Base-by-base conservation (phyloP, 2,888 invertebrate genomes). In the Drosophila demipolita region DNA sequence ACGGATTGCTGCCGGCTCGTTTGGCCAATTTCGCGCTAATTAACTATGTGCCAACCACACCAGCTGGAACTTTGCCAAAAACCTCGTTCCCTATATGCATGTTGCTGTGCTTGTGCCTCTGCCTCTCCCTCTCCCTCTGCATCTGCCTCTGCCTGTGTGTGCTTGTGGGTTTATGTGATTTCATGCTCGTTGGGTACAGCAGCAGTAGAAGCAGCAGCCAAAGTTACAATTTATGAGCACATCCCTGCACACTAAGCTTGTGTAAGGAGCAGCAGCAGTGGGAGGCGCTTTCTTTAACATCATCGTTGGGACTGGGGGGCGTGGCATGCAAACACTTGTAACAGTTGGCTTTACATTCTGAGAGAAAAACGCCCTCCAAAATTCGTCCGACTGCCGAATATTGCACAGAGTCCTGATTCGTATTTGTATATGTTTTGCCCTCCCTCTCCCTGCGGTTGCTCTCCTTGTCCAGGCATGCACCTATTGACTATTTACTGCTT, bases 161-260 rank as follows among this genome's bases (percentile, higher is more conserved):
- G 38, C 66, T 67, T 79, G 50, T 73, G 72, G 76, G 68, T 69
- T 70, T 65, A 78, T 87, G 82, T 77, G 87, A 89, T 85, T 89
- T 85, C 84, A 83, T 89, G 85, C 87, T 86, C 83, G 89, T 83
- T 85, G 83, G 87, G 81, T 73, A 59, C 73, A 80, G 61, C 63
- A 67, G 36, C 65, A 59, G 52, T 63, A 53, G 23, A 38, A 61
- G 61, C 63, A 58, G 54, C 62, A 63, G 58, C 66, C 67, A 75
- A 83, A 80, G 87, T 76, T 73, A 81, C 84, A 83, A 87, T 83
- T 85, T 89, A 89, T 85, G 89, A 85, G 87, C 76, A 81, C 76
- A 86, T 79, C 83, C 87, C 78, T 74, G 67, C 73, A 53, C 66
- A 82, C 75, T 82, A 67, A 80, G 80, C 88, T 68, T 72, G 74